Conservation (phyloP, 2,113 vertebrate genomes). For the Oriolus oriolus region DNA sequence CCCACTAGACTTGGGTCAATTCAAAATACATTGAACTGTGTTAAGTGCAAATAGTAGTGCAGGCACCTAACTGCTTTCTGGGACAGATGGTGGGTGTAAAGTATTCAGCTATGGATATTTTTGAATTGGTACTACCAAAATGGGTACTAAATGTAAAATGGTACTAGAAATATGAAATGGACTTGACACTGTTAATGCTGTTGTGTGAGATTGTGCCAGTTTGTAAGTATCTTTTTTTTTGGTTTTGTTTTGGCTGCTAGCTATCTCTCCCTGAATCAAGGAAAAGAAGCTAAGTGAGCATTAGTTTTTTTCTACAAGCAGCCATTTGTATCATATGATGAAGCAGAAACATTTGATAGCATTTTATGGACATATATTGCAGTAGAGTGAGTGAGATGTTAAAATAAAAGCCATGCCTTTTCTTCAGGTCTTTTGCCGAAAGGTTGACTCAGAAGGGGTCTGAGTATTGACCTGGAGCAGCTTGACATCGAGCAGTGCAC, state of each 20-base stretch:
- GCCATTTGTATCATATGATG: background rate
- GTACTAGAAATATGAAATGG: background rate
- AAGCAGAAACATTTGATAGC: background rate
- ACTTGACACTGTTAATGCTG: background rate
- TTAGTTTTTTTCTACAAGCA: background rate
- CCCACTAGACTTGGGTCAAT: background rate
- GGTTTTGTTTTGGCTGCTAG: background rate
- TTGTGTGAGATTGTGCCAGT: background rate
- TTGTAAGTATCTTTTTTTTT: background rate
- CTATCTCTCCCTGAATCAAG: background rate
- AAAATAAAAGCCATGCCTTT: background rate
- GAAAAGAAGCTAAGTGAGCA: background rate
- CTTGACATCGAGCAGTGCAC: background rate
- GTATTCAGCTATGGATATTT: background rate
- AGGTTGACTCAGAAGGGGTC: background rate
- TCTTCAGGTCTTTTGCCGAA: background rate
- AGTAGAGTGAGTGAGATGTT: background rate
- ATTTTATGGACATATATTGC: background rate
- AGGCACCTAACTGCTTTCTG: background rate
- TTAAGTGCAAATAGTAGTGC: background rate
- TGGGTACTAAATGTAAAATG: background rate
- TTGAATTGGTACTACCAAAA: background rate
- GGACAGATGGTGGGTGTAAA: background rate
- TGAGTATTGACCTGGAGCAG: constrained; percentile 6
- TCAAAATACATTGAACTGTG: background rate